Conservation (phyloP, 2,113 vertebrate genomes). For the Nyctibius bracteatus region DNA sequence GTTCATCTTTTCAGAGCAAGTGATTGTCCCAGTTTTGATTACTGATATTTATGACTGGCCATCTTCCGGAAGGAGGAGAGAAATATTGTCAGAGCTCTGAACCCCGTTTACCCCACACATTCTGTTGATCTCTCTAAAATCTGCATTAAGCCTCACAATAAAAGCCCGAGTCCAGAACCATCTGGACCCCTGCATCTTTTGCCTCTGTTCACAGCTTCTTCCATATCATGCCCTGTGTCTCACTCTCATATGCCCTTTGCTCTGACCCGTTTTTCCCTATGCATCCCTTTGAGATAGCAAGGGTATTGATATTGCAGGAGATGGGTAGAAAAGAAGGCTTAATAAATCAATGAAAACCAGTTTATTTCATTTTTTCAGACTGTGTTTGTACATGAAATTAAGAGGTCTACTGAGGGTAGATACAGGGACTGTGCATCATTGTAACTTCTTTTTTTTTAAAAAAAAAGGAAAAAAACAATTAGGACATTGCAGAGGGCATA, state of each 20-base stretch:
- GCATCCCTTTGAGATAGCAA: background rate
- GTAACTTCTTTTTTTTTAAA: background rate
- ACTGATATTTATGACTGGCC: background rate
- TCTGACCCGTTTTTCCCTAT: background rate
- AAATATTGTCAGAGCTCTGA: background rate
- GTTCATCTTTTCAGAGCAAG: background rate
- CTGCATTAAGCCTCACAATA: background rate
- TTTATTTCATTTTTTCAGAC: background rate
- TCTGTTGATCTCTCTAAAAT: background rate
- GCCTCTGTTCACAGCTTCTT: background rate
- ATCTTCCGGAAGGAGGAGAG: background rate
- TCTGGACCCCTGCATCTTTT: background rate
- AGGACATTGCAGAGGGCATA: background rate
- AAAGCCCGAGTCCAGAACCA: background rate
- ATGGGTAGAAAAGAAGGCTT: background rate
- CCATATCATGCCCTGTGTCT: background rate
- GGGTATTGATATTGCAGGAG: background rate
- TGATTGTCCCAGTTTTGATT: background rate
- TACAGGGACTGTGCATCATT: background rate
- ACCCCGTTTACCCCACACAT: background rate
- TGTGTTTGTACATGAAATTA: background rate
- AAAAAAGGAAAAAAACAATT: accelerated
- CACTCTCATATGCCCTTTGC: background rate
- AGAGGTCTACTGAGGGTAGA: background rate
- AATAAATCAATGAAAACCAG: background rate